phyloP scores from a whole-genome alignment of 2,797 vertebrate species.

The Peromyscus eremicus region DNA sequence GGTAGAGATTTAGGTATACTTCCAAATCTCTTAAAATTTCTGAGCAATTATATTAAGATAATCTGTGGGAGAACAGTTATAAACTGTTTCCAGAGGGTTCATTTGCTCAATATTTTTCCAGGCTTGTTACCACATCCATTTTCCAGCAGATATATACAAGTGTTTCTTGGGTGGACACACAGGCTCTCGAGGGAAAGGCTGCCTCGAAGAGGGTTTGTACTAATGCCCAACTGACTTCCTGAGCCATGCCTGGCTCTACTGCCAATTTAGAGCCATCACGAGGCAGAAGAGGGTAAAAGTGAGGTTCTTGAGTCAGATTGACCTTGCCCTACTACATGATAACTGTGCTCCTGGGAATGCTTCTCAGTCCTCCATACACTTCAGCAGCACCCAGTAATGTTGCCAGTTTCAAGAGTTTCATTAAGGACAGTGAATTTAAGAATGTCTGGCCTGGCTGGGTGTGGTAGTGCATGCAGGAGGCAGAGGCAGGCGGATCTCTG shows the following conservation, averaged over 20 bases:
- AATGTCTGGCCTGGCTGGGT: not conserved
- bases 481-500: not conserved
- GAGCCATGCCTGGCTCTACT: not conserved
- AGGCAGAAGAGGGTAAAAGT: not conserved
- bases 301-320: not conserved
- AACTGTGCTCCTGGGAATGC: not conserved
- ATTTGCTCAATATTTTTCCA: constrained; percentile 17
- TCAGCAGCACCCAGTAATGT: not conserved
- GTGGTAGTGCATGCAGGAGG: not conserved
- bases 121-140: not conserved
- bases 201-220: not conserved
- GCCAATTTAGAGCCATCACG: not conserved
- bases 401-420: not conserved
- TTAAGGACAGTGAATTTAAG: not conserved
- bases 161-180: not conserved
- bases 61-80: not conserved
- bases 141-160: not conserved
- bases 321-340: not conserved
- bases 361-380: not conserved
- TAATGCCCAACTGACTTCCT: not conserved
- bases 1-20: not conserved
- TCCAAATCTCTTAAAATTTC: not conserved
- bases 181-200: not conserved
- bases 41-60: not conserved
- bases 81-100: not conserved